Evolutionary conservation across 2,113 vertebrate genomes (phyloP).

Genomic region (Melierax canorus): DNA sequence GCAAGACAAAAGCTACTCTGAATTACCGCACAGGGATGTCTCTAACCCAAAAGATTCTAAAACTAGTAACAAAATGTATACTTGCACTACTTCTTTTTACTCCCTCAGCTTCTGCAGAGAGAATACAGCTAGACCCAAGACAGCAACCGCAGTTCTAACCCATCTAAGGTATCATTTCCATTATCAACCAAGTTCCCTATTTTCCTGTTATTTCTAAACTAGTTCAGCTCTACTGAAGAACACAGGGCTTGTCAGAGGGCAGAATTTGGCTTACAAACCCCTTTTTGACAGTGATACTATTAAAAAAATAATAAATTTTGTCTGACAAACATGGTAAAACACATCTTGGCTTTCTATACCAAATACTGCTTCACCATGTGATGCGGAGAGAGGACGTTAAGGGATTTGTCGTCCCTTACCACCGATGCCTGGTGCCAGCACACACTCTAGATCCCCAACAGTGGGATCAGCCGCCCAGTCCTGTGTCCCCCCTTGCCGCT

Average conservation of each 20-base stretch:
- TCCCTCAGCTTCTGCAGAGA: neutral
- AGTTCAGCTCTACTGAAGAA: neutral
- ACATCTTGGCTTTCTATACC: neutral
- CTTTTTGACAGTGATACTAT: neutral
- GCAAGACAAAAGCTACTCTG: neutral
- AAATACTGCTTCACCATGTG: neutral
- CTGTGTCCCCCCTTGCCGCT: neutral
- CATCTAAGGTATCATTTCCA: neutral
- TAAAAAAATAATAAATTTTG: neutral
- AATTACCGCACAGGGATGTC: neutral
- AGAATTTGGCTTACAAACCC: neutral
- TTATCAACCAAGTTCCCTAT: neutral
- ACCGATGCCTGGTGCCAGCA: neutral
- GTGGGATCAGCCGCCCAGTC: neutral
- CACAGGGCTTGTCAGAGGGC: neutral
- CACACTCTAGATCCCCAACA: fast-evolving
- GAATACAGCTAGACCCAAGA: neutral
- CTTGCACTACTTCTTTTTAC: neutral
- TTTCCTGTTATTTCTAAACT: neutral
- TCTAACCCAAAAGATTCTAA: neutral
- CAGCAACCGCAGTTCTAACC: neutral
- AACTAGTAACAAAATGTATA: neutral
- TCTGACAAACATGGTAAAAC: neutral
- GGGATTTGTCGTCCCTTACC: neutral
- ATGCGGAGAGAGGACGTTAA: neutral